A percentile compares a stretch with the other conserved stretches of the same genome.
These are phyloP conservation scores for Charaxes varanes DNA, from an alignment of 1,140 invertebrate genomes.

Conservation along the genomic window DNA sequence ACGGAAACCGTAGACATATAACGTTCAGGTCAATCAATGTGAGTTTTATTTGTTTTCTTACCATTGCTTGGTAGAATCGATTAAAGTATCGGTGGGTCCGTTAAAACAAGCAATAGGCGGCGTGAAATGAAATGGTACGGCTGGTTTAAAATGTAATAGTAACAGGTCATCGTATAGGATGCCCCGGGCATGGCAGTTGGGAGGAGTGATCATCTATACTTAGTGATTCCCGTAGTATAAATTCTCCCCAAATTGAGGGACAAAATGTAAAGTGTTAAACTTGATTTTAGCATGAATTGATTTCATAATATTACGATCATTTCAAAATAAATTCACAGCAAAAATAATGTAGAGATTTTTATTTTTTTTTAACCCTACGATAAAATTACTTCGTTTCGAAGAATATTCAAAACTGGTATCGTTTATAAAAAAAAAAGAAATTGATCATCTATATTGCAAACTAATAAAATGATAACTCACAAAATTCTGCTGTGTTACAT, in stretches of 20 bases:
- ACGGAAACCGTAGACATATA: slow-evolving; percentile 40
- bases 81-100: background rate
- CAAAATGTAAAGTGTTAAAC: background rate
- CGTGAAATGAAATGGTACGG: slow-evolving; percentile 8
- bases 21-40: background rate
- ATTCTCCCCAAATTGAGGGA: slow-evolving; percentile 17
- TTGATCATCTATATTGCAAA: no score
- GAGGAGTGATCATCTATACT: slow-evolving; percentile 55
- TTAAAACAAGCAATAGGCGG: slow-evolving; percentile 21
- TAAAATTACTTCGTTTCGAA: no score
- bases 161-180: slow-evolving; percentile 45
- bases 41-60: slow-evolving; percentile 2
- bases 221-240: slow-evolving; percentile 23
- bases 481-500: no score
- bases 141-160: slow-evolving; percentile 15
- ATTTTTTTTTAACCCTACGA: no score
- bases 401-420: no score
- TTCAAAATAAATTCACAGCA: no score
- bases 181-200: slow-evolving; percentile 48
- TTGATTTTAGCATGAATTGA: background rate
- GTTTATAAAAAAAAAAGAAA: no score
- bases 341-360: no score
- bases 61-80: slow-evolving; percentile 2
- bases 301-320: background rate
- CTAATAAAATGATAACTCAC: no score